These are phyloP conservation scores for Melangyna quadrimaculata DNA, from an alignment of 2,888 invertebrate genomes.

Conservation along the genomic window DNA sequence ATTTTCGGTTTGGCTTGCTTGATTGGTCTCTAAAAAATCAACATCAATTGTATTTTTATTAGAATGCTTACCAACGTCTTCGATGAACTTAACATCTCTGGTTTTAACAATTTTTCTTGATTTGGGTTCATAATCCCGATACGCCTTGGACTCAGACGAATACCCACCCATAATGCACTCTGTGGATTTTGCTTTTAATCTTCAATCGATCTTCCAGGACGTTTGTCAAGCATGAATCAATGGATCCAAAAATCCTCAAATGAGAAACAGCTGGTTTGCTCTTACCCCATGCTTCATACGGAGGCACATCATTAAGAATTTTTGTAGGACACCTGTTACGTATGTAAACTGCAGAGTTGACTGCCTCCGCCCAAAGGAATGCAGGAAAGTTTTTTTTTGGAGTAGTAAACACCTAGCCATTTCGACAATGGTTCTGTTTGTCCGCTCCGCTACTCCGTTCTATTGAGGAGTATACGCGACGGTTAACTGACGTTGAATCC, in stretches of 20 bases:
- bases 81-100: too few relatives aligned
- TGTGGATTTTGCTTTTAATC: neutral
- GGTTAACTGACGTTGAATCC: neutral
- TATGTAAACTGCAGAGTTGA: constrained; percentile 63
- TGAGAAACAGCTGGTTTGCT: too few relatives aligned
- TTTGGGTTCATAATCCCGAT: constrained; percentile 19
- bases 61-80: too few relatives aligned
- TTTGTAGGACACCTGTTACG: too few relatives aligned
- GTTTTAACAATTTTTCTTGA: constrained; percentile 24
- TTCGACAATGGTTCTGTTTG: too few relatives aligned
- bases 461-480: neutral
- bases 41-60: too few relatives aligned
- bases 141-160: constrained; percentile 13
- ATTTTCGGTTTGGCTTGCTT: too few relatives aligned
- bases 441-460: neutral
- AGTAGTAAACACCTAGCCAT: neutral
- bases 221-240: constrained; percentile 50
- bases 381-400: neutral
- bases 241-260: constrained; percentile 46
- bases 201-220: constrained; percentile 1
- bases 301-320: too few relatives aligned
- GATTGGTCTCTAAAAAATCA: too few relatives aligned
- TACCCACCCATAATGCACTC: constrained; percentile 32
- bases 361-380: too few relatives aligned
- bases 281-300: too few relatives aligned